Base-by-base conservation (phyloP, 1,140 invertebrate genomes). In the Protaetia brevitarsis region DNA sequence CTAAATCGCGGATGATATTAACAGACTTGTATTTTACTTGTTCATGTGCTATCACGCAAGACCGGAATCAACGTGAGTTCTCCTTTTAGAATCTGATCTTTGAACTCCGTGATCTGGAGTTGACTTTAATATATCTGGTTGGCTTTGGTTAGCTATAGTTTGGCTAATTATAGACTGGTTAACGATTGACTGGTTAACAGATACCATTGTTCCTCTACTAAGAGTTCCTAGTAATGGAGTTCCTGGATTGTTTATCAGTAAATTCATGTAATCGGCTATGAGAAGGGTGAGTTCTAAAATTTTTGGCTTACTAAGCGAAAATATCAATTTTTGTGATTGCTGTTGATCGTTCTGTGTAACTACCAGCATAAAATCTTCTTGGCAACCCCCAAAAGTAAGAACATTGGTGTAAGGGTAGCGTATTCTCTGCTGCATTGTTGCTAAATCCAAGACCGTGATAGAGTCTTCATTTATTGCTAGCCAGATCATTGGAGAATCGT, bases 221-320 rank as follows among this genome's bases (percentile, higher is more conserved):
- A 93, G 80, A 0, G 91, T 92, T 70, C 90, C 90, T 82, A 91
- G 88, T 71, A 91, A 86, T 0, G 91, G 91, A 0, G 91, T 93
- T 4, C 89, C 90, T 0, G 89, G 86, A 19, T 86, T 84, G 63
- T 88, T 86, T 1, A 89, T 89, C 66, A 93, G 75, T 0, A 92
- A 90, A 80, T 97, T 97, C 89, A 97, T 97, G 77, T 97, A 98
- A 80, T 97, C 95, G 11, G 95, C 95, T 75, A 97, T 95, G 23
- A 97, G 82, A 60, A 96, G 82, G 0, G 95, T 98, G 68, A 96
- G 86, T 81, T 97, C 94, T 63, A 81, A 79, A 78, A 95, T 94
- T 92, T 96, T 96, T 57, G 92, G 91, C 83, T 97, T 96, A 71
- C 90, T 90, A 77, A 97, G 86, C 66, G 89, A 88, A 75, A 97